These are phyloP conservation scores for Podocnemis expansa DNA, from an alignment of 2,113 vertebrate species.

Conservation along the genomic window DNA sequence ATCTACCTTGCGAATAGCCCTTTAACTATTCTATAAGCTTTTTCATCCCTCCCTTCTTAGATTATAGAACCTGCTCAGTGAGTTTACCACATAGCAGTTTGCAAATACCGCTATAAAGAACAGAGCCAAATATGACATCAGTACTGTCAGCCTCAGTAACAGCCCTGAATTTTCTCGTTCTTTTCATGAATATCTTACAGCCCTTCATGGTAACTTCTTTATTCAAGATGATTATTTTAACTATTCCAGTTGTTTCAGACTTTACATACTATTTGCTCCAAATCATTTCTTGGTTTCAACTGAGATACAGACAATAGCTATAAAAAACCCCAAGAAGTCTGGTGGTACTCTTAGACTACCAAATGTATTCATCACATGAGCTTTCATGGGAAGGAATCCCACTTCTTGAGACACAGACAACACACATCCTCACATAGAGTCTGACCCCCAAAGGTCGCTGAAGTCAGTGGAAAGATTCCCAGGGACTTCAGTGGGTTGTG, in stretches of 20 bases:
- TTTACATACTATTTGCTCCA: not conserved
- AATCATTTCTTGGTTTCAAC: not conserved
- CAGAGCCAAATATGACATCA: not conserved
- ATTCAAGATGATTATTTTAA: not conserved
- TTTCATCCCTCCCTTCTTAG: conserved; percentile 31
- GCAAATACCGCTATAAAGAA: not conserved
- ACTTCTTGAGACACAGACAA: not conserved
- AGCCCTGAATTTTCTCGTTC: not conserved
- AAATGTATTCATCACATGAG: no score
- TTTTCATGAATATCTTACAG: conserved; percentile 15
- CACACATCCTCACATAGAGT: not conserved
- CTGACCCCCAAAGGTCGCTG: not conserved
- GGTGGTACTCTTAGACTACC: no score
- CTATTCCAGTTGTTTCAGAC: not conserved
- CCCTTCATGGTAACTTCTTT: not conserved
- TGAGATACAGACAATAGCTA: not conserved
- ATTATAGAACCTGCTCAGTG: not conserved
- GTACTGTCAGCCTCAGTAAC: not conserved
- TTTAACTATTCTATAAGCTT: conserved; percentile 36
- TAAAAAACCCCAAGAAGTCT: no score
- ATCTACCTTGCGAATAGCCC: conserved; percentile 4
- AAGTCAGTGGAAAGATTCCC: not conserved
- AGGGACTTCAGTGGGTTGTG: not conserved
- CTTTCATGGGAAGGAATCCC: no score
- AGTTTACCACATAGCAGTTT: not conserved